phyloP scores from a whole-genome alignment of 2,797 vertebrate species.

The Tachyglossus aculeatus region DNA sequence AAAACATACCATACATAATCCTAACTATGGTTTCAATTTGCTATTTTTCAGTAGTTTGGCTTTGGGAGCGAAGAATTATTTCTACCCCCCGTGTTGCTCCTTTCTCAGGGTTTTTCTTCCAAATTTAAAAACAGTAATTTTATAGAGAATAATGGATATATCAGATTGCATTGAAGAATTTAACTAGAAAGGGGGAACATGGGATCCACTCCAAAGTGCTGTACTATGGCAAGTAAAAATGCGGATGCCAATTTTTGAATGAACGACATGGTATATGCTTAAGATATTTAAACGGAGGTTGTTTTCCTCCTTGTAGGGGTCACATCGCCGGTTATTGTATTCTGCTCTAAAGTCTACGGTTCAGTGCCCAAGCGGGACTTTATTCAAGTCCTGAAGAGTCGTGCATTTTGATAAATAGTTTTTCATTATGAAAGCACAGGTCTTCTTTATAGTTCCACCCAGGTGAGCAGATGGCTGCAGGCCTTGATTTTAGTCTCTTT shows the following conservation, averaged over 20 bases:
- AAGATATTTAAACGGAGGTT: not conserved
- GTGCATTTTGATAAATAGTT: constrained; percentile 23
- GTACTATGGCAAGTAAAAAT: not conserved
- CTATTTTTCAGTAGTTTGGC: too few relatives aligned
- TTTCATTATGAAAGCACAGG: constrained; percentile 41
- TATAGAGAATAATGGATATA: not conserved
- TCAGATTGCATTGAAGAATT: not conserved
- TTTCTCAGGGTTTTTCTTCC: not conserved
- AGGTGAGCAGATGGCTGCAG: constrained; percentile 21
- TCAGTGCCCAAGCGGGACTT: not conserved
- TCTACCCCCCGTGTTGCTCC: too few relatives aligned
- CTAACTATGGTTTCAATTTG: too few relatives aligned
- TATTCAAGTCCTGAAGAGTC: constrained; percentile 25
- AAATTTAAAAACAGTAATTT: not conserved
- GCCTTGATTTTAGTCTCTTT: constrained; percentile 24
- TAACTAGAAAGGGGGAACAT: too few relatives aligned
- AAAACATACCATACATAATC: too few relatives aligned
- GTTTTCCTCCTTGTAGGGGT: not conserved
- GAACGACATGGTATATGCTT: not conserved
- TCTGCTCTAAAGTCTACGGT: not conserved
- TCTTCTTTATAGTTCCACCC: not conserved
- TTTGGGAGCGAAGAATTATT: too few relatives aligned
- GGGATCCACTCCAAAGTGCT: too few relatives aligned
- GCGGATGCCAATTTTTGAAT: not conserved
- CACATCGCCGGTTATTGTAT: not conserved